Conservation (phyloP, 2,888 invertebrate genomes). For the Doris montereyensis region DNA sequence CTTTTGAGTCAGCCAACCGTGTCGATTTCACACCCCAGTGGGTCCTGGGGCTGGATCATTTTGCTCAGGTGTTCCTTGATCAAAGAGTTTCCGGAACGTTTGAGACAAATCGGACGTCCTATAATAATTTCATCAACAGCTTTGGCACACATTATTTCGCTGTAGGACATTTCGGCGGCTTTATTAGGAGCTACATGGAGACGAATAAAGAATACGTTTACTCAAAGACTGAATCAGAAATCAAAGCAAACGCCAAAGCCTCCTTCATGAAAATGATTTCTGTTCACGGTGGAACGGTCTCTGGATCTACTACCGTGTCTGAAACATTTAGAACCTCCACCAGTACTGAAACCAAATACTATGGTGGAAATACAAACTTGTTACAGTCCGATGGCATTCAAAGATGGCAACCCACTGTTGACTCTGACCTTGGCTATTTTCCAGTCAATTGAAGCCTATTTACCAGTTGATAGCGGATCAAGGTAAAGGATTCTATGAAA, state of each 20-base stretch:
- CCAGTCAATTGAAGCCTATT: conserved; percentile 39
- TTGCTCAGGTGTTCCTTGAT: conserved; percentile 30
- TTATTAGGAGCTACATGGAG: conserved; percentile 30
- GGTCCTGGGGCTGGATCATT: conserved; percentile 9
- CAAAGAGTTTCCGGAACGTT: conserved; percentile 10
- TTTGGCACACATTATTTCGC: conserved; percentile 42
- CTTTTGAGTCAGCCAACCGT: conserved; percentile 29
- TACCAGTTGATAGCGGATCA: conserved; percentile 42
- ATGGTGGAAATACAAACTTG: conserved; percentile 43
- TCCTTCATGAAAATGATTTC: conserved; percentile 41
- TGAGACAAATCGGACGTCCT: conserved; percentile 22
- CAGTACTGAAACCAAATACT: conserved; percentile 35
- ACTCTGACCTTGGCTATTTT: conserved; percentile 45
- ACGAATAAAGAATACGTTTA: conserved; percentile 36
- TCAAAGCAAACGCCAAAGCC: conserved; percentile 36
- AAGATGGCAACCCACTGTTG: conserved; percentile 42
- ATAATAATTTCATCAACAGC: conserved; percentile 33
- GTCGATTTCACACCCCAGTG: conserved; percentile 33
- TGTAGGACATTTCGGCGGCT: conserved; percentile 41
- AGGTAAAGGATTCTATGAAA: conserved; percentile 32
- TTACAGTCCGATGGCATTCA: not conserved
- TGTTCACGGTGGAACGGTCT: conserved; percentile 26
- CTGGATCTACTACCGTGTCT: conserved; percentile 19
- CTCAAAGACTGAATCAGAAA: conserved; percentile 22
- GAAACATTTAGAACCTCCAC: conserved; percentile 16